Percentiles rank a stretch among this genome's conserved stretches.
Conservation (phyloP, 1,140 invertebrate species). For the Coenobita brevimanus region DNA sequence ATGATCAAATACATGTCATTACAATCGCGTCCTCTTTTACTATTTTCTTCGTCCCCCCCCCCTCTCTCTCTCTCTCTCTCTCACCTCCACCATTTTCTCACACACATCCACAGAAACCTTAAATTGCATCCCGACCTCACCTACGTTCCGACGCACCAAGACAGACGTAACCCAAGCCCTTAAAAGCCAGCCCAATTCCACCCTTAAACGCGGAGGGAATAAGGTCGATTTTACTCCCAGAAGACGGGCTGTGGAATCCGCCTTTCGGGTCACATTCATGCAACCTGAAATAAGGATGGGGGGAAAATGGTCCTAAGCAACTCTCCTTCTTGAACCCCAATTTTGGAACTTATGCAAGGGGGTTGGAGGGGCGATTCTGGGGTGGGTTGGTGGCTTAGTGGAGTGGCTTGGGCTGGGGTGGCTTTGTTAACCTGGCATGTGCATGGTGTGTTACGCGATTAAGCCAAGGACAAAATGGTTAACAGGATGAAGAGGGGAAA, state of each 20-base stretch:
- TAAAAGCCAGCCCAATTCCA: neutral
- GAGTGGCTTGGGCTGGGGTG: no score
- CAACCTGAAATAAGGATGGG: slow-evolving; percentile 64
- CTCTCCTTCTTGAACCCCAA: no score
- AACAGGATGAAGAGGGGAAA: slow-evolving; percentile 62
- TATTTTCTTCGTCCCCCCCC: no score
- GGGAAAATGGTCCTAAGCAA: slow-evolving; percentile 13
- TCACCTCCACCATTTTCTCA: slow-evolving; percentile 39
- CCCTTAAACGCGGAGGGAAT: neutral
- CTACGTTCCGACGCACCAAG: slow-evolving; percentile 55
- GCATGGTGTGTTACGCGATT: slow-evolving; percentile 67
- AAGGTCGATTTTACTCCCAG: slow-evolving; percentile 31
- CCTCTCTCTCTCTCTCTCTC: slow-evolving; percentile 13
- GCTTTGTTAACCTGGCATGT: slow-evolving; percentile 67
- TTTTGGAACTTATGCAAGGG: no score
- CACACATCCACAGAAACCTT: slow-evolving; percentile 54
- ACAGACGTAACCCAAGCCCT: slow-evolving; percentile 14
- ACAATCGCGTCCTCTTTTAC: no score
- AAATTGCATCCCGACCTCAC: slow-evolving; percentile 63
- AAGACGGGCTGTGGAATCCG: slow-evolving; percentile 43
- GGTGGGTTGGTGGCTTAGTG: no score
- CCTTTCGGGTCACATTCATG: slow-evolving; percentile 58
- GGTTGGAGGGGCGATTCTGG: no score
- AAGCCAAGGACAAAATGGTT: slow-evolving; percentile 68
- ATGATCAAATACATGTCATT: no score